Base-by-base conservation (phyloP, 2,888 invertebrate genomes). In the Allophyes oxyacanthae region DNA sequence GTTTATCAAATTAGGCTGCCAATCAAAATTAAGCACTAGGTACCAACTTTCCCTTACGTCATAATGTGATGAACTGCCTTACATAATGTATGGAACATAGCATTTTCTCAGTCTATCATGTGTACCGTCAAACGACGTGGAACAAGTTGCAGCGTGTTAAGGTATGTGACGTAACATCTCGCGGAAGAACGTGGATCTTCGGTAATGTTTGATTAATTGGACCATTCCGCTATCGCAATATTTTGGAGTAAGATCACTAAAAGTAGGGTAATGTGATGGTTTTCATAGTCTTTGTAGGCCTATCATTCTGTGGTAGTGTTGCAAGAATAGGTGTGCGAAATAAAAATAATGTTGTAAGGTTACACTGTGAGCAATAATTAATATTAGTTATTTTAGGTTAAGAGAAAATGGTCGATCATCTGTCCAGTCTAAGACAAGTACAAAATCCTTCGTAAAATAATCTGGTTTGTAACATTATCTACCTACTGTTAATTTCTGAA, bases 121-220 rank as follows among this genome's bases (percentile, higher is more conserved):
- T 61, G 68, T 62, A 51, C 45, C 11, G 64, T 52, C 56, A 55
- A 72, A 69, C 63, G 62, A 64, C 36, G 67, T 64, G 70, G 66
- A 76, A 75, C 77, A 52, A 51, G 59, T 67, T 62, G 46, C 58
- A 44, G n/a, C 43, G 26, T 37, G 38, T 45, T 56, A 56, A 45
- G 15, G 43, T 36, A 70, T 11, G 26, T 44, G 34, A 44, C 33
- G 41, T 54, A 51, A 38, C 36, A 54, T 32, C 52, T 61, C n/a
- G 15, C 73, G 70, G 64, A 70, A 67, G 57, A 62, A 42, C 15
- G 33, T 45, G n/a, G 13, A 56, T 61, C 61, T 56, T 54, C 50
- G 34, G 15, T 37, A 9, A 9, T 43, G 0, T 11, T 26, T 43
- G 34, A 67, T 62, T 61, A 66, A 56, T 56, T 55, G n/a, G 37